A percentile compares a stretch with the other conserved stretches of the same genome.
Conservation (phyloP, 2,113 vertebrate genomes). For the Jaculus jaculus region DNA sequence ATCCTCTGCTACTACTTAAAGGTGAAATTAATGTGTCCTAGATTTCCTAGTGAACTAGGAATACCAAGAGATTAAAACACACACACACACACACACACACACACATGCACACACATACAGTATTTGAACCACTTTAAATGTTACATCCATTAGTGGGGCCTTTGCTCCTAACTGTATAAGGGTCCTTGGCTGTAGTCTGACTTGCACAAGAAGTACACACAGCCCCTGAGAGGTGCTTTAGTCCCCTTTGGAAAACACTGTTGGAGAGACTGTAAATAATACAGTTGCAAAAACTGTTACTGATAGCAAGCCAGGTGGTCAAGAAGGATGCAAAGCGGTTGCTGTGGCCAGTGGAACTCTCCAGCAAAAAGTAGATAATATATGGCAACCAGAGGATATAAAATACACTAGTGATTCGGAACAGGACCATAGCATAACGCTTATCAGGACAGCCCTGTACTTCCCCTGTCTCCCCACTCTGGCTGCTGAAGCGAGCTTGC, state of each 20-base stretch:
- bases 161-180: constrained; percentile 84
- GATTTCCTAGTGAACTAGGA: constrained; percentile 68
- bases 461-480: constrained; percentile 86
- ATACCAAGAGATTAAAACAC: constrained; percentile 28
- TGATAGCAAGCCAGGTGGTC: constrained; percentile 99
- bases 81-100: constrained; percentile 5
- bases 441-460: constrained; percentile 91
- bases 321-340: constrained; percentile 93
- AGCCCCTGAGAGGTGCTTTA: constrained; percentile 92
- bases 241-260: constrained; percentile 96
- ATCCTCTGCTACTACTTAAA: constrained; percentile 67
- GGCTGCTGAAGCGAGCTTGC: constrained; percentile 93
- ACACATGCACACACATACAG: constrained; percentile 12
- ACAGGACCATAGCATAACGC: constrained; percentile 96
- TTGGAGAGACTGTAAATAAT: constrained; percentile 99
- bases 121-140: constrained; percentile 74
- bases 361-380: constrained; percentile 97
- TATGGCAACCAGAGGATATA: constrained; percentile 98
- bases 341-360: constrained; percentile 93
- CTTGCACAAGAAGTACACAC: constrained; percentile 92
- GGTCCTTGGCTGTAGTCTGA: constrained; percentile 86
- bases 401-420: constrained; percentile 98
- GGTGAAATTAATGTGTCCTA: constrained; percentile 58
- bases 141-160: constrained; percentile 88
- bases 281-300: constrained; percentile 99